Conservation (phyloP, 2,888 invertebrate genomes). For the Hirtodrosophila duncani region DNA sequence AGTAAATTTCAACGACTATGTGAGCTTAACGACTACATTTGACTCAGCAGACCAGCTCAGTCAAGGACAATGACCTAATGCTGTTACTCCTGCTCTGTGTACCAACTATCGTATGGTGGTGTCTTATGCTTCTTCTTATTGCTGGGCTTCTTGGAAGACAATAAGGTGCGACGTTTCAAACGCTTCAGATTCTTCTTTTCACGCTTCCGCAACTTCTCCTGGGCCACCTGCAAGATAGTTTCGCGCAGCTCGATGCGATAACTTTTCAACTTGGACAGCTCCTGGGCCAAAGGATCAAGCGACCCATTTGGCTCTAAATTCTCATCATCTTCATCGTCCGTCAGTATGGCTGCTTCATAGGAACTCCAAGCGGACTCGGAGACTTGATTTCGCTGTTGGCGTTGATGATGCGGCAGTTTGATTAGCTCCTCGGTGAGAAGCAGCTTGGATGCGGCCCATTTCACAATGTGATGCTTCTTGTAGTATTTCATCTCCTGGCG, state of each 20-base stretch:
- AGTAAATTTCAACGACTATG: constrained; percentile 14
- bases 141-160: constrained; percentile 62
- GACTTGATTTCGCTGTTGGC: background rate
- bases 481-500: constrained; percentile 50
- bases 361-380: constrained; percentile 34
- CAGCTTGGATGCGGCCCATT: constrained; percentile 62
- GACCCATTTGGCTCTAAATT: constrained; percentile 27
- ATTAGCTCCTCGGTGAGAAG: constrained; percentile 66
- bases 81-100: background rate
- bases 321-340: constrained; percentile 42
- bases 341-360: constrained; percentile 22
- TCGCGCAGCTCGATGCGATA: constrained; percentile 52
- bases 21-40: constrained; percentile 16
- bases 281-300: constrained; percentile 15
- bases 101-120: background rate
- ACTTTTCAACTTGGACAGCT: constrained; percentile 44
- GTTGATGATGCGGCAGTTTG: constrained; percentile 27
- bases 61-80: constrained; percentile 25
- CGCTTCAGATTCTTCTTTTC: constrained; percentile 56
- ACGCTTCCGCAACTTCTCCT: constrained; percentile 45
- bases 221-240: constrained; percentile 42
- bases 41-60: constrained; percentile 10
- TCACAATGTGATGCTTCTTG: constrained; percentile 50
- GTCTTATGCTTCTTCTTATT: constrained; percentile 43
- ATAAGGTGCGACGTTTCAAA: constrained; percentile 54